A percentile compares a stretch with the other conserved stretches of the same genome.
phyloP scores from a whole-genome alignment of 2,888 invertebrate genomes.

The Gastracanthus pulcherrimus region DNA sequence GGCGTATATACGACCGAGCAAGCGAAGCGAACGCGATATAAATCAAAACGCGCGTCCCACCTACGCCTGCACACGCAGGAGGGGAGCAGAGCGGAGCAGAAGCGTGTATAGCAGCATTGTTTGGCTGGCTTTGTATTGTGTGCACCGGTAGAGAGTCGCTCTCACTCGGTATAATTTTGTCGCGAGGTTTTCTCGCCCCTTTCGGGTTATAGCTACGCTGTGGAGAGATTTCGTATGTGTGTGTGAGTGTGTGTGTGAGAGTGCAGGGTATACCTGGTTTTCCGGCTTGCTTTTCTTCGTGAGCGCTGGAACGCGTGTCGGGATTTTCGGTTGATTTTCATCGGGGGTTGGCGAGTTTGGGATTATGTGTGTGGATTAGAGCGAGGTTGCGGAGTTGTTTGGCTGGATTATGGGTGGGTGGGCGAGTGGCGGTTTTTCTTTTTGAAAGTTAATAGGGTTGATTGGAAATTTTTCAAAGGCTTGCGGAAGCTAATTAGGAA shows the following conservation, averaged over 20 bases:
- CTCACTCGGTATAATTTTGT: background rate
- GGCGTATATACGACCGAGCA: background rate
- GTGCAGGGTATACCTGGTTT: background rate
- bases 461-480: no score
- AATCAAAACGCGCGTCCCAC: constrained; percentile 1
- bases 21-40: constrained; percentile 12
- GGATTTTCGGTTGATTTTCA: background rate
- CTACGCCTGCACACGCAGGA: background rate
- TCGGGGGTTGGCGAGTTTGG: background rate
- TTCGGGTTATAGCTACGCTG: background rate
- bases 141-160: no score
- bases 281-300: background rate
- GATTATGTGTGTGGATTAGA: no score
- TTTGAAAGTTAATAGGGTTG: background rate
- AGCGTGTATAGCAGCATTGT: background rate
- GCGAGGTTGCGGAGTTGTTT: background rate
- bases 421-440: background rate
- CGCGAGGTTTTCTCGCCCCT: no score
- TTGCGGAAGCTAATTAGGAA: no score
- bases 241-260: background rate
- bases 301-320: background rate
- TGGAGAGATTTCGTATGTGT: background rate
- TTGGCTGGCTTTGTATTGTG: constrained; percentile 7
- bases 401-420: background rate
- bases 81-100: background rate